phyloP scores from a whole-genome alignment of 1,140 invertebrate species.

The Hycleus phaleratus region DNA sequence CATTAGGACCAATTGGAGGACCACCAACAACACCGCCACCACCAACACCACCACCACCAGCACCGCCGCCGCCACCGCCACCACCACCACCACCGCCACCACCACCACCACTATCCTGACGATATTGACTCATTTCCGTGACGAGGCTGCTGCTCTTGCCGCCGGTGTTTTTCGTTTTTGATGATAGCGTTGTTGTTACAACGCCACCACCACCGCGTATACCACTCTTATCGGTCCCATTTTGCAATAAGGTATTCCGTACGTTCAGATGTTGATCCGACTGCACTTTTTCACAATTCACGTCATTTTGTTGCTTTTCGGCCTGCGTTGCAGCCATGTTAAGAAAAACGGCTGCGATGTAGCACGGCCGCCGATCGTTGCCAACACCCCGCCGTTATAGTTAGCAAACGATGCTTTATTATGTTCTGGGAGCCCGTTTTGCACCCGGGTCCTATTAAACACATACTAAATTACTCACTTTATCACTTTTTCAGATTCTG shows the following conservation, averaged over 20 bases:
- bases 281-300: conserved; percentile 52
- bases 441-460: conserved; percentile 40
- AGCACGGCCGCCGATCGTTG: conserved; percentile 42
- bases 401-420: conserved; percentile 44
- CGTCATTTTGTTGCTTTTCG: conserved; percentile 54
- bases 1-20: conserved; percentile 17
- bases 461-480: conserved; percentile 47
- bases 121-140: conserved; percentile 42
- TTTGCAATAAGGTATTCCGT: conserved; percentile 52
- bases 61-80: neutral
- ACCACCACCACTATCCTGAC: conserved; percentile 34
- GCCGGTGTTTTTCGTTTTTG: conserved; percentile 36
- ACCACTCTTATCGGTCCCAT: conserved; percentile 45
- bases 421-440: conserved; percentile 36
- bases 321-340: conserved; percentile 59
- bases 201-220: conserved; percentile 34
- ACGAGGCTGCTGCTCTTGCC: conserved; percentile 30
- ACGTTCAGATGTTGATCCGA: conserved; percentile 52
- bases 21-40: conserved; percentile 13
- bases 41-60: too few species aligned
- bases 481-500: conserved; percentile 39
- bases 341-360: conserved; percentile 44
- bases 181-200: conserved; percentile 24
- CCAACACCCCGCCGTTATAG: conserved; percentile 44
- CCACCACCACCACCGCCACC: conserved; percentile 12